A percentile compares a stretch with the other conserved stretches of the same genome.
These are phyloP conservation scores for Drosophila gunungcola DNA, from an alignment of 1,140 invertebrate species.

Conservation along the genomic window DNA sequence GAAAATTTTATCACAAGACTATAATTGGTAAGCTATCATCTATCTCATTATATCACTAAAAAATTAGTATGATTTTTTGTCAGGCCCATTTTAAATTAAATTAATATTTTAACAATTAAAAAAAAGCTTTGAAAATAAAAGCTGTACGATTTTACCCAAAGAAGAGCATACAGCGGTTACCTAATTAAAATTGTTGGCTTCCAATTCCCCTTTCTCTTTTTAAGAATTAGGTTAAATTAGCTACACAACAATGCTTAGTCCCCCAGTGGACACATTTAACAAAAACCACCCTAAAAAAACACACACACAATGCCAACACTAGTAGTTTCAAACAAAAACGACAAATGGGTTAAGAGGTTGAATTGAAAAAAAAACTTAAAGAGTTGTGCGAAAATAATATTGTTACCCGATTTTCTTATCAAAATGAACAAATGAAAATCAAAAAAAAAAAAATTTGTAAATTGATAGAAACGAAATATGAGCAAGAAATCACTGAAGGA, in stretches of 20 bases:
- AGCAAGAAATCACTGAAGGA: background rate
- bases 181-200: background rate
- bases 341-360: conserved; percentile 60
- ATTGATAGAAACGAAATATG: conserved; percentile 5
- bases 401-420: conserved; percentile 64
- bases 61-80: too few relatives aligned
- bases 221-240: conserved; percentile 67
- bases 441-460: background rate
- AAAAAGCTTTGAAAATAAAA: background rate
- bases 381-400: conserved; percentile 2
- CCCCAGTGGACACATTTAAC: conserved; percentile 64
- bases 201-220: conserved; percentile 16
- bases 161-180: conserved; percentile 1
- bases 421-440: conserved; percentile 31
- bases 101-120: too few relatives aligned
- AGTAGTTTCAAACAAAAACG: conserved; percentile 18
- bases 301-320: conserved; percentile 40
- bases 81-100: too few relatives aligned
- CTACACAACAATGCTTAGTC: conserved; percentile 24
- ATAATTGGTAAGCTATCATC: too few relatives aligned
- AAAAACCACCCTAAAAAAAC: background rate
- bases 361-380: background rate
- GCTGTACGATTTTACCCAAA: background rate
- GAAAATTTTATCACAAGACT: too few relatives aligned
- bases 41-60: too few relatives aligned